Evolutionary conservation across 2,113 vertebrate species (phyloP).

Genomic region (Tauraco erythrolophus): DNA sequence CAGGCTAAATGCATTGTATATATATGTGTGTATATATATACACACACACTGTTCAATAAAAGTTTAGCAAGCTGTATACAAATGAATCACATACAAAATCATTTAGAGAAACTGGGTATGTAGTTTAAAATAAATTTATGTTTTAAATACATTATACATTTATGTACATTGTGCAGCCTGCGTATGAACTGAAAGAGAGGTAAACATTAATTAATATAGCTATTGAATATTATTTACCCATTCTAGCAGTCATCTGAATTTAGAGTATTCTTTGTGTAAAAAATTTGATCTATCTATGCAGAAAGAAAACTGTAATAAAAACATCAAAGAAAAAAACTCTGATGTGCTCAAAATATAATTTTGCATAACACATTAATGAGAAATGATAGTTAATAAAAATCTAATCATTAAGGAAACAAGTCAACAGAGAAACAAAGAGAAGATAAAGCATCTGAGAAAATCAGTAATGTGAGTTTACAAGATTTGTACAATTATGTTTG

Average conservation of each 20-base stretch:
- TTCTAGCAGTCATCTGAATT: background rate
- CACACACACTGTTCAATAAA: background rate
- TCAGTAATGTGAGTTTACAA: background rate
- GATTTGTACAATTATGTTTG: background rate
- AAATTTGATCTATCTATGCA: background rate
- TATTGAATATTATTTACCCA: background rate
- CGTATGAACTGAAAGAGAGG: background rate
- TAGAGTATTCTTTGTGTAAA: background rate
- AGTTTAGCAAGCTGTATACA: background rate
- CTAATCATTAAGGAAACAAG: slow-evolving; percentile 14
- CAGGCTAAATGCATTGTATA: background rate
- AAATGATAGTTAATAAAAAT: slow-evolving; percentile 18
- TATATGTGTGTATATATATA: background rate
- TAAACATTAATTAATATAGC: background rate
- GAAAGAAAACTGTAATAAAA: background rate
- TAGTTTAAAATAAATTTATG: background rate
- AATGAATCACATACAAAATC: background rate
- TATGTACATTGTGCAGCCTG: background rate
- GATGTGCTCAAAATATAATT: background rate
- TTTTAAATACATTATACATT: background rate
- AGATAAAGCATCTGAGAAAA: background rate
- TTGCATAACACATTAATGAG: background rate
- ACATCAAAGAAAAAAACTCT: background rate
- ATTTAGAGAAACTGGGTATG: background rate
- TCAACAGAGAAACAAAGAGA: background rate